These are phyloP conservation scores for Drosophila mettleri DNA, from an alignment of 2,888 invertebrate species.

Conservation along the genomic window DNA sequence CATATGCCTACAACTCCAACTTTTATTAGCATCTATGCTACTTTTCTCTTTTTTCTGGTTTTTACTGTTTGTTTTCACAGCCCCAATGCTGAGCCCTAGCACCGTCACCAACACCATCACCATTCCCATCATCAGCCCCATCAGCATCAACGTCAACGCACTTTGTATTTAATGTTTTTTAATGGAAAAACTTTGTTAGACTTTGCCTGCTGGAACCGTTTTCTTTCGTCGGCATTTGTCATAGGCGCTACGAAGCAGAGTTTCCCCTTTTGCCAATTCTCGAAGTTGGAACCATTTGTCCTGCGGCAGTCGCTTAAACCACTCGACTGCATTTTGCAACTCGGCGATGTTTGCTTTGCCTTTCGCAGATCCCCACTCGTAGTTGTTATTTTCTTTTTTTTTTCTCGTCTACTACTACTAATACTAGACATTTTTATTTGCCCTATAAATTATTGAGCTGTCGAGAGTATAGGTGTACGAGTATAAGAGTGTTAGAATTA, in stretches of 20 bases:
- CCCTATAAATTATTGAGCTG: conserved; percentile 25
- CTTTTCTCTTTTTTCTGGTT: conserved; percentile 38
- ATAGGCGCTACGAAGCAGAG: conserved; percentile 49
- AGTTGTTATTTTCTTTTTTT: conserved; percentile 34
- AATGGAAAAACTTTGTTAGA: conserved; percentile 71
- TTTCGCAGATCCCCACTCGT: conserved; percentile 46
- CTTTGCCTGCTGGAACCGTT: conserved; percentile 49
- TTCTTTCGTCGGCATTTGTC: conserved; percentile 58
- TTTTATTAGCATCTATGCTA: conserved; percentile 32
- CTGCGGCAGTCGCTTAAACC: conserved; percentile 58
- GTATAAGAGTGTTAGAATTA: neutral
- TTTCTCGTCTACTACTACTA: neutral
- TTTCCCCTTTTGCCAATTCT: conserved; percentile 18
- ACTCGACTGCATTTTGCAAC: conserved; percentile 66
- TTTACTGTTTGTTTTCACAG: conserved; percentile 57
- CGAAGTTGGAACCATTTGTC: conserved; percentile 44
- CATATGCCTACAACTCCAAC: conserved; percentile 8
- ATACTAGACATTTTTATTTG: conserved; percentile 29
- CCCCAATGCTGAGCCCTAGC: conserved; percentile 25
- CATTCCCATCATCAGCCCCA: conserved; percentile 27
- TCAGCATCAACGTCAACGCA: conserved; percentile 53
- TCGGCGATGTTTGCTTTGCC: conserved; percentile 64
- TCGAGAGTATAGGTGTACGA: no score
- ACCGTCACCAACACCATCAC: conserved; percentile 10
- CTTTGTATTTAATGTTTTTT: conserved; percentile 71